Evolutionary conservation across 2,113 vertebrate species (phyloP).

Genomic region (Uria lomvia): DNA sequence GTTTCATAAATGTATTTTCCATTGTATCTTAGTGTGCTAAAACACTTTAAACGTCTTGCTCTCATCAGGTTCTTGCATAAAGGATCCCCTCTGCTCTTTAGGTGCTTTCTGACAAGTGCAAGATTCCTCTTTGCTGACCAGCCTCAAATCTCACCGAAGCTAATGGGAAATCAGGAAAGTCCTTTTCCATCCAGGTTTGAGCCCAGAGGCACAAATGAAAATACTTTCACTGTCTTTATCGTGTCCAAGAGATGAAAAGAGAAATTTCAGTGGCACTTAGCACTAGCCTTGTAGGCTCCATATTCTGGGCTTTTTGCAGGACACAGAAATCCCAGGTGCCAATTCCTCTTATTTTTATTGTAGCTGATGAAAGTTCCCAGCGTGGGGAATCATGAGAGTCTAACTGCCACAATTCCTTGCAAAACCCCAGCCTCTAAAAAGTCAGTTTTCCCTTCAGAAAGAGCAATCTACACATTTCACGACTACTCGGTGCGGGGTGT

Average conservation of each 20-base stretch:
- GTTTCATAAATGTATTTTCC: conserved; percentile 43
- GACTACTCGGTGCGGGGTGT: background rate
- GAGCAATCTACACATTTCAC: background rate
- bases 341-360: conserved; percentile 42
- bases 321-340: background rate
- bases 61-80: conserved; percentile 52
- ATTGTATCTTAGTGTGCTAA: conserved; percentile 33
- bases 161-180: conserved; percentile 40
- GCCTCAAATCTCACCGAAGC: conserved; percentile 36
- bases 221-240: conserved; percentile 43
- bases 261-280: background rate
- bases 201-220: conserved; percentile 47
- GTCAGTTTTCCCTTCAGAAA: background rate
- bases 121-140: conserved; percentile 22
- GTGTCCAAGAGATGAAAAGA: conserved; percentile 55
- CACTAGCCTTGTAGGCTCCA: background rate
- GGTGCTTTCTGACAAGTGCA: conserved; percentile 43
- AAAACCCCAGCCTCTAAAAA: background rate
- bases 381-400: background rate
- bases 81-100: conserved; percentile 45
- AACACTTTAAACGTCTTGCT: conserved; percentile 3
- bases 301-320: background rate
- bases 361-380: conserved; percentile 44
- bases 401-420: background rate
- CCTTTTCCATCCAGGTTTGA: background rate